Evolutionary conservation across 2,113 vertebrate genomes (phyloP), one percentile per base, ranked within the genome.

Genomic region (Peucedramus taeniatus): DNA sequence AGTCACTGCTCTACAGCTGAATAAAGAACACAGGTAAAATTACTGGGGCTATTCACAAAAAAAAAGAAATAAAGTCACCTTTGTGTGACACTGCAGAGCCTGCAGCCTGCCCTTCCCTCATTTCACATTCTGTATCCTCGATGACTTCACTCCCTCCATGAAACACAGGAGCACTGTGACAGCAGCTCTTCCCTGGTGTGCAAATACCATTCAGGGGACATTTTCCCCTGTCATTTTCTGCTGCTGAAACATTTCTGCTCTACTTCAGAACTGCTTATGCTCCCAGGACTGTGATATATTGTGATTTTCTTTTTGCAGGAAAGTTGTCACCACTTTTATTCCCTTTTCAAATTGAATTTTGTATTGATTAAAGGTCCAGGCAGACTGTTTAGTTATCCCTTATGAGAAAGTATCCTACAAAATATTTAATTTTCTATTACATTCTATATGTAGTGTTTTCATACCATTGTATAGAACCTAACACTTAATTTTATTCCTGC

Each of bases 221-320:
- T 75, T 56, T 91, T 37, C 76, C 31, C 47, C 39, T 71, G 83
- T 35, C 71, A 57, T 66, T 81, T 93, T 9, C 13, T 85, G 83
- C 87, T 54, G 64, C 88, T 71, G 90, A 92, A 91, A 91, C 65
- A 75, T 92, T 80, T 83, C 87, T 94, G 63, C 92, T 90, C n/a
- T 18, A 28, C 80, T 88, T 96, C 39, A 91, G 77, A 86, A 66
- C 33, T 16, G n/a, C 24, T 7, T 49, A 28, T 44, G 45, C 61
- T 87, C 66, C 44, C 81, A 90, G 79, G 54, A 68, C 61, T 24
- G 3, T 60, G 88, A 81, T 71, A 88, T 1, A 85, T 35, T 21
- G n/a, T 63, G 42, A 64, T 75, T 95, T 68, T 74, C 71, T 84
- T 51, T 76, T 45, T 77, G 64, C 81, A 95, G 85, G 65, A 26